Percentiles rank a stretch among this genome's conserved stretches.
phyloP scores from a whole-genome alignment of 1,140 invertebrate genomes.

The Neodiprion virginianus region DNA sequence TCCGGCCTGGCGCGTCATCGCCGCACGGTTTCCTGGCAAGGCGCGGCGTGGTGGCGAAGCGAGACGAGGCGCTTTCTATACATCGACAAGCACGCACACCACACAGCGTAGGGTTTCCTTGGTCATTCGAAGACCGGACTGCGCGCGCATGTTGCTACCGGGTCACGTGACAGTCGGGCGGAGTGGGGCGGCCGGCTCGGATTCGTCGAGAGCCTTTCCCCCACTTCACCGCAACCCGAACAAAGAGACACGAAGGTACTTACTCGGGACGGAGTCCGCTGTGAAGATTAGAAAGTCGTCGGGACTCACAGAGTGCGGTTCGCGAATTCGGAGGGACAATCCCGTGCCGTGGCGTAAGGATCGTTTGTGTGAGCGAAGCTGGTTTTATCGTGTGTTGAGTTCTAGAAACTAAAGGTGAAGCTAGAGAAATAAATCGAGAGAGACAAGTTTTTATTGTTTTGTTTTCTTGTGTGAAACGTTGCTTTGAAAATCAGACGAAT shows the following conservation, averaged over 20 bases:
- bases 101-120: background rate
- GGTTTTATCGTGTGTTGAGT: too few species aligned
- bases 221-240: constrained; percentile 31
- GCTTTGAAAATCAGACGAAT: too few species aligned
- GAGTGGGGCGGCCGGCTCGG: constrained; percentile 18
- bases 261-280: constrained; percentile 32
- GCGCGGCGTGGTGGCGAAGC: too few species aligned
- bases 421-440: too few species aligned
- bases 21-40: too few species aligned
- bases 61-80: too few species aligned
- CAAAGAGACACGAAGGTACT: constrained; percentile 51
- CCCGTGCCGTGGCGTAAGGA: background rate
- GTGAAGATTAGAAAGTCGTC: constrained; percentile 50
- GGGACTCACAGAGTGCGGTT: constrained; percentile 45
- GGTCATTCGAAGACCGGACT: constrained; percentile 22
- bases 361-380: too few species aligned
- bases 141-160: constrained; percentile 25
- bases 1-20: background rate
- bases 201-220: constrained; percentile 12
- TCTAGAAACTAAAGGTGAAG: too few species aligned
- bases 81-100: too few species aligned
- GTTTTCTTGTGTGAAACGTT: too few species aligned
- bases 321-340: constrained; percentile 8
- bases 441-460: too few species aligned
- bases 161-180: constrained; percentile 27